These are phyloP conservation scores for Tenodera sinensis DNA, from an alignment of 2,888 invertebrate genomes.

Conservation along the genomic window DNA sequence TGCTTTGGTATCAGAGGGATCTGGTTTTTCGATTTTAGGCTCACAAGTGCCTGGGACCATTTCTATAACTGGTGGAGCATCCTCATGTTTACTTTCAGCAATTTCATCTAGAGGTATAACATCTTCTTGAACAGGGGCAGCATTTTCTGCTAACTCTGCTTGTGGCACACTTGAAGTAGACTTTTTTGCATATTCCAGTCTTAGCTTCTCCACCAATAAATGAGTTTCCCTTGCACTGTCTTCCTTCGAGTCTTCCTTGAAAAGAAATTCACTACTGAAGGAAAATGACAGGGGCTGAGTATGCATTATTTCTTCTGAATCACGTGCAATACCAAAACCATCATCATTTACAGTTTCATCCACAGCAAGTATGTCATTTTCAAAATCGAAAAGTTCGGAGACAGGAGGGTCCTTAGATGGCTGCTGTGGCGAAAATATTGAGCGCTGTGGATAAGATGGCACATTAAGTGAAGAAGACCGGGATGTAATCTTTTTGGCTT, in stretches of 20 bases:
- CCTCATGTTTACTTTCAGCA: constrained; percentile 31
- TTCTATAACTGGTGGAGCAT: constrained; percentile 25
- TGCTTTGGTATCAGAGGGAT: not conserved
- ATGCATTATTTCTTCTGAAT: constrained; percentile 60
- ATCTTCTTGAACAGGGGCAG: constrained; percentile 32
- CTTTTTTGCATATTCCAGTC: constrained; percentile 68
- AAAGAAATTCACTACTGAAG: constrained; percentile 62
- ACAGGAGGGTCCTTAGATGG: constrained; percentile 52
- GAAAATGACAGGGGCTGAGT: constrained; percentile 51
- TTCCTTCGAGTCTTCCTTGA: constrained; percentile 77
- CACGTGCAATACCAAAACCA: constrained; percentile 59
- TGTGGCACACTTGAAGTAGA: constrained; percentile 52
- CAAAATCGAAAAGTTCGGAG: constrained; percentile 62
- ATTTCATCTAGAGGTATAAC: constrained; percentile 18
- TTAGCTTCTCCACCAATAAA: constrained; percentile 77
- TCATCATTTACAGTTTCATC: constrained; percentile 59
- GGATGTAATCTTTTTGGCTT: constrained; percentile 36
- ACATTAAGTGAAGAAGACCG: constrained; percentile 34
- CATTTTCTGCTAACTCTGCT: constrained; percentile 42
- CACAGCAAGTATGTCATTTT: constrained; percentile 55
- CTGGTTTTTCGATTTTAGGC: constrained; percentile 6
- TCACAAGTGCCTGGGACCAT: not conserved
- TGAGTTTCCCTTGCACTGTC: constrained; percentile 79
- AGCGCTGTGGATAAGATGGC: constrained; percentile 43
- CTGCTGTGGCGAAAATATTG: constrained; percentile 70